phyloP scores from a whole-genome alignment of 2,797 vertebrate species.

The Pteropus rufus region DNA sequence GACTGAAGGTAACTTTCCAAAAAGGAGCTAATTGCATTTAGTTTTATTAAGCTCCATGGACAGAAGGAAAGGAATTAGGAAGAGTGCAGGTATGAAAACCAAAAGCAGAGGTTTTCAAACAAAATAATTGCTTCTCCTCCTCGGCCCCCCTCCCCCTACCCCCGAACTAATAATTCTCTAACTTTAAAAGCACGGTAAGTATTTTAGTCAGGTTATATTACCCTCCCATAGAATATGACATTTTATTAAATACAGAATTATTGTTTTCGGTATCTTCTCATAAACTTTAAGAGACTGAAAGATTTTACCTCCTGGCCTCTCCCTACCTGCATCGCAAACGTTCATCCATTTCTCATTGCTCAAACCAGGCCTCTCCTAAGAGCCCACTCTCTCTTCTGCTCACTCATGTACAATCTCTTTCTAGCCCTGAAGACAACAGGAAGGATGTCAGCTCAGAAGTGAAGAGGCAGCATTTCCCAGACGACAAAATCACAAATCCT shows the following conservation, averaged over 20 bases:
- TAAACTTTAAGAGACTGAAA: constrained; percentile 29
- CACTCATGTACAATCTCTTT: background rate
- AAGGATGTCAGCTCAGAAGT: background rate
- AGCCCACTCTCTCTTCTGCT: background rate
- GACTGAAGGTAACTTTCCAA: background rate
- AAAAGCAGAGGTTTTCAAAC: constrained; percentile 36
- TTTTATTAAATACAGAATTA: constrained; percentile 73
- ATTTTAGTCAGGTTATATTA: constrained; percentile 5
- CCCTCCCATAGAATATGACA: constrained; percentile 29
- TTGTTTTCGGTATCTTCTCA: constrained; percentile 68
- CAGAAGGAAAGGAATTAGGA: background rate
- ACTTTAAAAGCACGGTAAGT: constrained; percentile 40
- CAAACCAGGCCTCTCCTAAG: background rate
- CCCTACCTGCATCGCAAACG: background rate
- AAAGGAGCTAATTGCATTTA: background rate
- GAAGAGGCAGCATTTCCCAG: background rate
- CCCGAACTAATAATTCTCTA: constrained; percentile 41
- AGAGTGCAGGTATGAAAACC: constrained; percentile 43
- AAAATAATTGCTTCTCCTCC: background rate
- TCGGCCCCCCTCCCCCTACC: background rate
- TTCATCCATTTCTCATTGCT: background rate
- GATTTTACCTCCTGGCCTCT: background rate
- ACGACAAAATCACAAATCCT: background rate
- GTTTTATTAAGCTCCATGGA: constrained; percentile 37
- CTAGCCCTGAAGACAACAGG: background rate